Base-by-base conservation (phyloP, 2,888 invertebrate genomes). In the Kuschelorhynchus macadamiae region DNA sequence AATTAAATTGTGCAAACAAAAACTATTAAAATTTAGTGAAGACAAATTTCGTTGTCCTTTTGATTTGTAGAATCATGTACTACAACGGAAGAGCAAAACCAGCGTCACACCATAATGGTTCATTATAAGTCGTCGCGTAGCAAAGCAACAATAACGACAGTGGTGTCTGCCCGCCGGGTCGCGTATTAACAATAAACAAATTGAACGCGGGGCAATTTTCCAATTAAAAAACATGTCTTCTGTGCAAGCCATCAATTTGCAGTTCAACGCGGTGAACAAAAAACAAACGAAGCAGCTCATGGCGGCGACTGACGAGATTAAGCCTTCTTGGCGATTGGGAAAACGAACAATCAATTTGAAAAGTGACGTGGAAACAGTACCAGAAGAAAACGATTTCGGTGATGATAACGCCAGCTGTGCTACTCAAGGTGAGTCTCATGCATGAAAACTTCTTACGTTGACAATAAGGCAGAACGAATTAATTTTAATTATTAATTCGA, bases 211-310 rank as follows among this genome's bases (percentile, higher is more conserved):
- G 46, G 21, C 67, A 62, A 67, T 67, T 62, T 67, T 62, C 52
- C 57, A 62, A 67, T 67, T 67, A n/a, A 25, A 49, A 21, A 18
- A 18, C 12, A 67, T 67, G 67, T 67, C 67, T 67, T 67, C 67
- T 39, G 60, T 55, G 39, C 62, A 32, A n/a, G 25, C 56, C 12
- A 36, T 59, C 53, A 68, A 63, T 59, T 30, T 68, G 25, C 68
- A 68, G 52, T 68, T 68, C 41, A 68, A 68, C 59, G 68, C 68
- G 47, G 32, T 8, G 12, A 36, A 33, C 12, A 64, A 49, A 47
- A n/a, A n/a, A n/a, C n/a, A n/a, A n/a, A n/a, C n/a, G n/a, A n/a
- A n/a, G n/a, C n/a, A n/a, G 30, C 52, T 12, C 30, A 32, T 18
- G 16, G 57, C 41, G 44, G 50, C 57, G 67, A 12, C 61, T 36